Percentiles rank a stretch among this genome's conserved stretches.
Conservation (phyloP, 92 coral and sea anemone genomes). For the Paramuricea clavata region DNA sequence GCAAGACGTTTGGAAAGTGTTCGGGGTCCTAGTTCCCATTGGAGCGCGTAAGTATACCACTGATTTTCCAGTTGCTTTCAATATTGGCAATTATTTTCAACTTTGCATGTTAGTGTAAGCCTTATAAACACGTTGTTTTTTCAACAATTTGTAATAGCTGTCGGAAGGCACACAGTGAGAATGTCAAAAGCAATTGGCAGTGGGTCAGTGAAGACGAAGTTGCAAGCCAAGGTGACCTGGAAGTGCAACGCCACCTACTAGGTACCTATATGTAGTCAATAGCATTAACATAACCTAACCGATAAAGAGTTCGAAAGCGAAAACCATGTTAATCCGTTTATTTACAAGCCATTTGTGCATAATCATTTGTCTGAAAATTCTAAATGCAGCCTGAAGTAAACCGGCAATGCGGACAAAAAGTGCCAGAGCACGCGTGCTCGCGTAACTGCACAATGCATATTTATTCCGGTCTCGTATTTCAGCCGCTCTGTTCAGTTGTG, state of each 20-base stretch:
- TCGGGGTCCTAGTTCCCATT: constrained; percentile 65
- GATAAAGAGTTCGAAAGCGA: no score
- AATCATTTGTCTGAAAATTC: background rate
- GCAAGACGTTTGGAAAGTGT: constrained; percentile 62
- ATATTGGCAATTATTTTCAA: constrained; percentile 1
- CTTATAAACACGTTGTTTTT: constrained; percentile 29
- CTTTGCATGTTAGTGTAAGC: background rate
- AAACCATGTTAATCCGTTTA: no score
- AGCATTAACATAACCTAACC: no score
- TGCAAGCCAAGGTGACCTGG: background rate
- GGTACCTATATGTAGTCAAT: background rate
- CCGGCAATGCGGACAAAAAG: background rate
- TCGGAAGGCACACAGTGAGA: constrained; percentile 59
- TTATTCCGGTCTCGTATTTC: background rate
- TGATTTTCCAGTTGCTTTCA: constrained; percentile 16
- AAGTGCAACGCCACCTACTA: background rate
- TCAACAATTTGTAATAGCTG: constrained; percentile 75
- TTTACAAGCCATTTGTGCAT: no score
- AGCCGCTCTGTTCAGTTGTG: background rate
- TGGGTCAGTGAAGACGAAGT: constrained; percentile 49
- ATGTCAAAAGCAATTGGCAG: constrained; percentile 58
- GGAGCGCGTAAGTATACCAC: constrained; percentile 69
- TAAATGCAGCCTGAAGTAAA: constrained; percentile 6
- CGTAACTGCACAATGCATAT: background rate
- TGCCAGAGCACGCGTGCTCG: background rate